These are phyloP conservation scores for Tetramorium simillimum DNA, from an alignment of 1,140 invertebrate genomes.

Conservation along the genomic window DNA sequence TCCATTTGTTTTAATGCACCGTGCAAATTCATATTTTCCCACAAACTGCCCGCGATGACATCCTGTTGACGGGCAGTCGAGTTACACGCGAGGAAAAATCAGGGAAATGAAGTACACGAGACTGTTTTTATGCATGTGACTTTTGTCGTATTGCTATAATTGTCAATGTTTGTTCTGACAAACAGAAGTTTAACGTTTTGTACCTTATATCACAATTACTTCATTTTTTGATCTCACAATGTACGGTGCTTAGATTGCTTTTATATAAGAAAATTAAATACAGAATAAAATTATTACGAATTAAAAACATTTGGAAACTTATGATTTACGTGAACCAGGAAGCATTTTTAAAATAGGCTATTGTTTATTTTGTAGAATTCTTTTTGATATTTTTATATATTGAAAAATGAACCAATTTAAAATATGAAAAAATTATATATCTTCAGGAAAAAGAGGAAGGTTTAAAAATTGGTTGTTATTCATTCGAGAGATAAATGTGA, in stretches of 20 bases:
- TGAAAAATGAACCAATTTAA: neutral
- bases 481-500: neutral
- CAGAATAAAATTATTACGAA: neutral
- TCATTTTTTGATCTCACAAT: neutral
- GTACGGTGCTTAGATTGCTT: neutral
- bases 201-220: neutral
- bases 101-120: neutral
- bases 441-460: neutral
- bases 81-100: constrained; percentile 8
- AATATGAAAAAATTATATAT: neutral
- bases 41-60: constrained; percentile 4
- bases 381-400: neutral
- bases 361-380: neutral
- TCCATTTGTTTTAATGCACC: constrained; percentile 56
- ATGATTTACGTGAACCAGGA: neutral
- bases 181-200: neutral
- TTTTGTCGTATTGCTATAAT: neutral
- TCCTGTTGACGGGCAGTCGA: neutral
- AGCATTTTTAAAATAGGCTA: neutral
- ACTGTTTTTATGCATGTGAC: constrained; percentile 4
- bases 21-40: constrained; percentile 40
- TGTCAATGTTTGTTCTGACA: neutral
- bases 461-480: constrained; percentile 37
- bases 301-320: neutral
- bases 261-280: neutral